phyloP scores from a whole-genome alignment of 2,113 vertebrate species.

The Eptesicus fuscus region DNA sequence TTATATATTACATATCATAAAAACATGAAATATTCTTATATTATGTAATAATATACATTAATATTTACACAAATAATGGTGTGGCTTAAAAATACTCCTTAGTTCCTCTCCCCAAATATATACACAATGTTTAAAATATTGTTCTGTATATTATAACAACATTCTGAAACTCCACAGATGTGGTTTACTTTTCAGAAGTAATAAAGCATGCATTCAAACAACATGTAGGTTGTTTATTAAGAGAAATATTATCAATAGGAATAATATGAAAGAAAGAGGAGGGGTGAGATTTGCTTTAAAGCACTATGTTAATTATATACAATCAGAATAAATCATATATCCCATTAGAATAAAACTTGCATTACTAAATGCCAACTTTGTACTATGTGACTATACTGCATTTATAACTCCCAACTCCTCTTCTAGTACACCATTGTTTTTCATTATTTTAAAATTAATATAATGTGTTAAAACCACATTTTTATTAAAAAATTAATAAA shows the following conservation, averaged over 20 bases:
- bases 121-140: background rate
- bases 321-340: constrained; percentile 11
- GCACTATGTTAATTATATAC: background rate
- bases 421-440: background rate
- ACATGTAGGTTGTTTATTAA: background rate
- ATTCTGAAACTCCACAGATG: background rate
- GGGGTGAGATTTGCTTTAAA: background rate
- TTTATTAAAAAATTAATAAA: background rate
- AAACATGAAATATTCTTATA: background rate
- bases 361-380: background rate
- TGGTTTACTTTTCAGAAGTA: background rate
- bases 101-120: background rate
- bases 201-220: background rate
- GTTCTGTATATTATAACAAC: background rate
- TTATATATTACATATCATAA: background rate
- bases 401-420: background rate
- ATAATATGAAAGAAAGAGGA: background rate
- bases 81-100: background rate
- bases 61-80: background rate
- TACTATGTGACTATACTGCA: background rate
- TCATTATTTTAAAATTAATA: background rate
- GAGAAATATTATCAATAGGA: background rate
- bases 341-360: constrained; percentile 14
- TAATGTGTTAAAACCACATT: background rate
- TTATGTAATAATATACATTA: background rate